phyloP scores from a whole-genome alignment of 2,113 vertebrate species.

The Ptychochromis oligacanthus region DNA sequence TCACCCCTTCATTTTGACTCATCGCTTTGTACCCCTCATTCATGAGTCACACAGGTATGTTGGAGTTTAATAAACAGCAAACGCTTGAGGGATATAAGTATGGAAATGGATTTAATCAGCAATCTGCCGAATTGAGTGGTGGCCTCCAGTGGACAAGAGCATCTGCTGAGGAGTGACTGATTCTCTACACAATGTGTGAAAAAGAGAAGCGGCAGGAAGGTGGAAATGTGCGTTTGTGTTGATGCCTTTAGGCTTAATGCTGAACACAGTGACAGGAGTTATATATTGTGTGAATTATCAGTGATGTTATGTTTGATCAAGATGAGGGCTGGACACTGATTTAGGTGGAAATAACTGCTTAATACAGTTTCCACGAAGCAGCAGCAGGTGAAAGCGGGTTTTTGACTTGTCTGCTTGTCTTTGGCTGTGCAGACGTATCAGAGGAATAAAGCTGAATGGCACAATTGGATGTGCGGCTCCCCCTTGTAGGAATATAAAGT shows the following conservation, averaged over 20 bases:
- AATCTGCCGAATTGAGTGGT: slow-evolving; percentile 15
- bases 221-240: background rate
- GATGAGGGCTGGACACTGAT: background rate
- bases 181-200: background rate
- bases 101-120: slow-evolving; percentile 49
- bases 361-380: background rate
- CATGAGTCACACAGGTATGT: slow-evolving; percentile 15
- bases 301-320: background rate
- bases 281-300: background rate
- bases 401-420: slow-evolving; percentile 21
- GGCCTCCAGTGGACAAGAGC: slow-evolving; percentile 44
- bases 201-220: background rate
- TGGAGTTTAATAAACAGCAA: slow-evolving; percentile 32
- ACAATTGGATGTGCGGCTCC: slow-evolving; percentile 14
- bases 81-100: slow-evolving; percentile 5
- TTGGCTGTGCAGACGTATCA: slow-evolving; percentile 9
- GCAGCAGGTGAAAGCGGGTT: slow-evolving; percentile 14
- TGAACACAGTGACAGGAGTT: background rate
- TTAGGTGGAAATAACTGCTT: background rate
- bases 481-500: slow-evolving; percentile 40
- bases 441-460: slow-evolving; percentile 41
- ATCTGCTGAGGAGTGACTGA: slow-evolving; percentile 30
- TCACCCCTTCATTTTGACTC: background rate
- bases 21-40: background rate
- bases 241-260: slow-evolving; percentile 17